These are phyloP conservation scores for Aplocera efformata DNA, from an alignment of 2,888 invertebrate genomes.

Conservation along the genomic window DNA sequence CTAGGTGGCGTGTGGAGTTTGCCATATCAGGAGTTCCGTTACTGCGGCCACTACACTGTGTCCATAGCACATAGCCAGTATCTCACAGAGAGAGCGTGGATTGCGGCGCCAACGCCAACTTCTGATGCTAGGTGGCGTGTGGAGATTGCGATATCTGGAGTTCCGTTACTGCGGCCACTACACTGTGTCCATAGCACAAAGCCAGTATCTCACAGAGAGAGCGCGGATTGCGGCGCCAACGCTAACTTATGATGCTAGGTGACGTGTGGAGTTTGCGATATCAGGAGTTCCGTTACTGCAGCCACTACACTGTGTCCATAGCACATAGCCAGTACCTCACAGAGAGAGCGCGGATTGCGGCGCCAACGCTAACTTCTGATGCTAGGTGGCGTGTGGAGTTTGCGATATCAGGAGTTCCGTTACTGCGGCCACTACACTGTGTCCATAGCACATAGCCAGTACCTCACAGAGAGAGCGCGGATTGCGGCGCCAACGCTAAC, in stretches of 20 bases:
- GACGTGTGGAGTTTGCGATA: too few species aligned
- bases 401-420: slow-evolving; percentile 87
- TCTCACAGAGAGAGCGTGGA: slow-evolving; percentile 30
- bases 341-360: slow-evolving; percentile 55
- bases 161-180: too few species aligned
- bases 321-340: too few species aligned
- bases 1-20: slow-evolving; percentile 63
- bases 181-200: too few species aligned
- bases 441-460: slow-evolving; percentile 82
- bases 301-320: too few species aligned
- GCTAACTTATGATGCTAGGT: too few species aligned
- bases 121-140: slow-evolving; percentile 17
- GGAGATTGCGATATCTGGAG: too few species aligned
- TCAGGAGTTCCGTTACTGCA: too few species aligned
- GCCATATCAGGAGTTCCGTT: slow-evolving; percentile 87
- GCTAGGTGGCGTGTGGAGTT: slow-evolving; percentile 64
- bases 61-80: slow-evolving; percentile 82
- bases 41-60: slow-evolving; percentile 93
- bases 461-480: slow-evolving; percentile 51
- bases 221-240: too few species aligned
- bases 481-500: slow-evolving; percentile 64
- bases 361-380: slow-evolving; percentile 56
- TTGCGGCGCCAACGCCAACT: slow-evolving; percentile 3
- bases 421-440: slow-evolving; percentile 93
- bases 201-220: too few species aligned